These are phyloP conservation scores for Pterocles gutturalis DNA, from an alignment of 2,113 vertebrate species.

Conservation along the genomic window DNA sequence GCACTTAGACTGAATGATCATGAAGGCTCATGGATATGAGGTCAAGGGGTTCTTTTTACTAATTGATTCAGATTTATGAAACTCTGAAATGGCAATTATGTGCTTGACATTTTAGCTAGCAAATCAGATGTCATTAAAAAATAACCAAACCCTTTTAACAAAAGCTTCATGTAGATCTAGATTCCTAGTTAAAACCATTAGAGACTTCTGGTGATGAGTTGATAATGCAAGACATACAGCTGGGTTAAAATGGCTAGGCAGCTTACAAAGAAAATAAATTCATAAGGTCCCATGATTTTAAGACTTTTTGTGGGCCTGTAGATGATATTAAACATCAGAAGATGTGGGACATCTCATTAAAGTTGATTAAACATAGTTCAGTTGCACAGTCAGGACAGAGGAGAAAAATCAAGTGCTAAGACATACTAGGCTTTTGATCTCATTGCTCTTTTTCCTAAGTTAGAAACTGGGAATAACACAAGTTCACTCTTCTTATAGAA, in stretches of 20 bases:
- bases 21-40: constrained; percentile 9
- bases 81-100: constrained; percentile 61
- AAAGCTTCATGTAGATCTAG: not conserved
- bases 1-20: constrained; percentile 37
- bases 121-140: constrained; percentile 47
- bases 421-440: not conserved
- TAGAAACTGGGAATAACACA: not conserved
- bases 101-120: constrained; percentile 60
- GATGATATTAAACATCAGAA: not conserved
- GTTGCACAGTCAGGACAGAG: not conserved
- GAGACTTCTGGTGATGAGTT: not conserved
- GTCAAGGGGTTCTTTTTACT: constrained; percentile 51
- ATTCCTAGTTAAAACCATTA: not conserved
- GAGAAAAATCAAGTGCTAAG: not conserved
- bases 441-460: not conserved
- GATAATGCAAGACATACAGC: not conserved
- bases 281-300: not conserved
- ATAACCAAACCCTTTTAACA: constrained; percentile 14
- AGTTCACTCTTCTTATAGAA: not conserved
- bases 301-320: not conserved
- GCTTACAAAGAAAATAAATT: not conserved
- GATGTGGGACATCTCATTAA: not conserved
- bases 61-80: constrained; percentile 65
- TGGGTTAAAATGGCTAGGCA: not conserved
- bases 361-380: not conserved